Evolutionary conservation across 2,113 vertebrate species (phyloP), one percentile per base, ranked within the genome.

Genomic region (Gopherus evgoodei): DNA sequence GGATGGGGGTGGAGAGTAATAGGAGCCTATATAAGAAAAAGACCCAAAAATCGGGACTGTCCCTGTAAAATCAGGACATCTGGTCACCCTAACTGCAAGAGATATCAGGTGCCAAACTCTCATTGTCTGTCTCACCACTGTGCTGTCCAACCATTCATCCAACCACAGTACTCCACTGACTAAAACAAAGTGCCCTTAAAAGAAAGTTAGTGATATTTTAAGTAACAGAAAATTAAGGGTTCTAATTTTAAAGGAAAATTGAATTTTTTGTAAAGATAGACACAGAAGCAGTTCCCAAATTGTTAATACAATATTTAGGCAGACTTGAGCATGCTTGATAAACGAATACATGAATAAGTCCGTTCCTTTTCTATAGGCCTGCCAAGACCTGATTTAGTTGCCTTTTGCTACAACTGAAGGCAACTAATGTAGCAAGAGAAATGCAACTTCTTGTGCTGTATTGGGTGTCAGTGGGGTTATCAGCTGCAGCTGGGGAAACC

Each of bases 371-470:
- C 57, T 29, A 5, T 42, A 24, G 47, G 22, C 12, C 13, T 19
- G n/a, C 42, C 54, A 17, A 29, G 31, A 56, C 6, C 29, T 3
- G 8, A 50, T 42, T 87, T 87, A 42, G 42, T 42, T 42, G 42
- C 42, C 62, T 69, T 69, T 79, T 81, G n/a, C 49, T 86, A 6
- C 24, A 42, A 1, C 1, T 56, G n/a, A 49, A 50, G 44, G 53
- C 27, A 78, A 93, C 93, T 49, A n/a, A 80, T 2, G 4, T 8
- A 5, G 29, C 42, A 56, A 29, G 44, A 81, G 83, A 85, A 69
- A 83, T 3, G 8, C 27, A 42, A 25, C 0, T 0, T 9, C 62
- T 57, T 53, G 44, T 0, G n/a, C 3, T 31, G 24, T 78, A 38
- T 52, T 59, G 83, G 80, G 79, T 72, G 16, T 29, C 10, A 14